Base-by-base conservation (phyloP, 2,888 invertebrate species). In the Rhorus exstirpatorius region DNA sequence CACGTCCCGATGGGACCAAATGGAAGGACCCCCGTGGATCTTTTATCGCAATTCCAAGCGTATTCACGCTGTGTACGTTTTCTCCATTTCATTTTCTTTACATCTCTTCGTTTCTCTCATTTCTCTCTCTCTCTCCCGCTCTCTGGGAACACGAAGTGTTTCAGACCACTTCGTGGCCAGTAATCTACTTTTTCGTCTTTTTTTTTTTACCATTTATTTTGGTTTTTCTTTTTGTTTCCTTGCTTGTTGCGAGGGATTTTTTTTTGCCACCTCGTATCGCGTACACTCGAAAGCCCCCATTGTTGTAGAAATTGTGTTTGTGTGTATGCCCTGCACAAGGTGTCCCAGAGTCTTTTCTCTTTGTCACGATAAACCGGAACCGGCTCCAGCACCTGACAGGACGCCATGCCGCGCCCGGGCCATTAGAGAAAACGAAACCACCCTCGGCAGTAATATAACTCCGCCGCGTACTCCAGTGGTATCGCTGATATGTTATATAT, bases 401-500 rank as follows among this genome's bases (percentile, higher is more conserved):
- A 60, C 65, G 38, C 67, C 72, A 67, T 67, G 67, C 67, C 38
- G 79, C 31, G 72, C 49, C 24, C 17, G 12, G 60, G 79, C 72
- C 79, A 79, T 79, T 79, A 72, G 79, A 72, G 79, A 60, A 67
- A 79, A 72, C 79, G 72, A 51, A 79, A 61, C 46, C 46, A 46
- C 14, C 24, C 21, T 21, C 26, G 61, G 38, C 49, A 61, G 65
- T 72, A 67, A 58, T 65, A 49, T 58, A 79, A 79, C 55, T 72
- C 65, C n/a, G 38, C 63, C 24, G 44, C 19, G 53, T 53, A 65
- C 31, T 31, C 65, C 35, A 53, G 12, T 46, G 31, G 3, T n/a
- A 10, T 8, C 7, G 8, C 31, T 17, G 3, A 58, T 31, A 46
- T 14, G 14, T 46, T 14, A 46, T 46, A 46, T 14, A 10, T 38